phyloP scores from a whole-genome alignment of 2,113 vertebrate genomes.

The Zingel zingel region DNA sequence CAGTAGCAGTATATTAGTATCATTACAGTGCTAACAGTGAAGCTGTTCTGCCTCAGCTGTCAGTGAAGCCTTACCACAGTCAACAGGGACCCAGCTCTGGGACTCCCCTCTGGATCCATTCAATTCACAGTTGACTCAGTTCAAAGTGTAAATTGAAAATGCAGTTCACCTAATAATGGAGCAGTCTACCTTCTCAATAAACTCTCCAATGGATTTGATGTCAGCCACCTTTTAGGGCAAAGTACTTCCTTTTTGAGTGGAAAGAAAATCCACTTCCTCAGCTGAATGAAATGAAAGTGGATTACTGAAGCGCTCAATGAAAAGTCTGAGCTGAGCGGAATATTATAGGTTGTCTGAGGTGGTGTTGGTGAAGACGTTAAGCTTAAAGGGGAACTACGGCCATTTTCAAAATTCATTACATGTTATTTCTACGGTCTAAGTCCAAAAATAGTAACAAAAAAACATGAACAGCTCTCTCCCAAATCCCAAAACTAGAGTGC shows the following conservation, averaged over 20 bases:
- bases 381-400: neutral
- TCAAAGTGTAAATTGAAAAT: constrained; percentile 34
- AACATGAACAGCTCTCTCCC: too few relatives aligned
- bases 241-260: constrained; percentile 23
- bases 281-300: constrained; percentile 37
- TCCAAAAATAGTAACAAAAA: too few relatives aligned
- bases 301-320: constrained; percentile 19
- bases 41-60: neutral
- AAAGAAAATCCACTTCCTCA: constrained; percentile 30
- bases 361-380: constrained; percentile 12
- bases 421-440: too few relatives aligned
- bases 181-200: constrained; percentile 28
- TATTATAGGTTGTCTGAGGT: constrained; percentile 32
- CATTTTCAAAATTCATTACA: too few relatives aligned
- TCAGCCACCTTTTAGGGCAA: constrained; percentile 31
- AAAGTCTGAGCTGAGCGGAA: constrained; percentile 22
- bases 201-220: constrained; percentile 22
- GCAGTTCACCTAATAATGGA: constrained; percentile 28
- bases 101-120: constrained; percentile 16
- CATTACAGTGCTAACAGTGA: neutral
- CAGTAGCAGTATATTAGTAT: neutral
- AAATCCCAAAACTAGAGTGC: too few relatives aligned
- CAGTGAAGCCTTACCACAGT: constrained; percentile 5
- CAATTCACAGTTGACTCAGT: constrained; percentile 25
- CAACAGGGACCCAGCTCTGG: neutral